These are phyloP conservation scores for Saccopteryx leptura DNA, from an alignment of 2,113 vertebrate species.

Conservation along the genomic window DNA sequence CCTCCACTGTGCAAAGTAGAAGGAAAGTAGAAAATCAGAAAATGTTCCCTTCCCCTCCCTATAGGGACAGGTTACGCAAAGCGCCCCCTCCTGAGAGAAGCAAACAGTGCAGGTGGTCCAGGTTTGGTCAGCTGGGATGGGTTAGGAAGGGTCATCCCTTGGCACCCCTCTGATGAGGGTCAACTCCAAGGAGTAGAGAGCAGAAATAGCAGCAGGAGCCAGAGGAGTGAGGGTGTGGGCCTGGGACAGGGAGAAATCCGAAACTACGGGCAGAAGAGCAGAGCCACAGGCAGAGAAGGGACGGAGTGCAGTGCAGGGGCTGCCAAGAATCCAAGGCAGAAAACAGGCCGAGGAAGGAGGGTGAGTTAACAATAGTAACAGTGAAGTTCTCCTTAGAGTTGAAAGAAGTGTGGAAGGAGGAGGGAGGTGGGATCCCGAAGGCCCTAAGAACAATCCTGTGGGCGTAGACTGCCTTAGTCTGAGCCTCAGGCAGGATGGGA, in stretches of 20 bases:
- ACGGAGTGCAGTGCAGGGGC: no score
- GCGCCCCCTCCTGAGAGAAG: neutral
- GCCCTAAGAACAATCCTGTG: neutral
- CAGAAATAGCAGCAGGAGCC: rapidly evolving
- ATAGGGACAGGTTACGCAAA: neutral
- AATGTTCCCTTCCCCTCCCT: neutral
- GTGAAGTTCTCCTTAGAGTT: rapidly evolving
- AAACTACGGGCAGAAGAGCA: neutral
- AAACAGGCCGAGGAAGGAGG: rapidly evolving
- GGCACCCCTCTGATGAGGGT: no score
- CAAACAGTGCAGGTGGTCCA: neutral
- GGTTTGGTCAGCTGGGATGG: neutral
- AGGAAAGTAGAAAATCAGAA: neutral
- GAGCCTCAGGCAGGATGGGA: rapidly evolving
- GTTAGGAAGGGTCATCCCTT: rapidly evolving
- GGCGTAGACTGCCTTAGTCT: neutral
- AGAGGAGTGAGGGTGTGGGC: neutral
- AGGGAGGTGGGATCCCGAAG: rapidly evolving
- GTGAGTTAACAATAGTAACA: rapidly evolving
- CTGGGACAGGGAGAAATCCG: rapidly evolving
- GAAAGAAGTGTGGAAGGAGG: rapidly evolving
- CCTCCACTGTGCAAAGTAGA: rapidly evolving
- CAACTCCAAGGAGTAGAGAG: neutral
- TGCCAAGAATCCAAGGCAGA: rapidly evolving
- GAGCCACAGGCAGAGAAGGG: neutral